Base-by-base conservation (phyloP, 2,888 invertebrate genomes). In the Phymatocera aterrima region DNA sequence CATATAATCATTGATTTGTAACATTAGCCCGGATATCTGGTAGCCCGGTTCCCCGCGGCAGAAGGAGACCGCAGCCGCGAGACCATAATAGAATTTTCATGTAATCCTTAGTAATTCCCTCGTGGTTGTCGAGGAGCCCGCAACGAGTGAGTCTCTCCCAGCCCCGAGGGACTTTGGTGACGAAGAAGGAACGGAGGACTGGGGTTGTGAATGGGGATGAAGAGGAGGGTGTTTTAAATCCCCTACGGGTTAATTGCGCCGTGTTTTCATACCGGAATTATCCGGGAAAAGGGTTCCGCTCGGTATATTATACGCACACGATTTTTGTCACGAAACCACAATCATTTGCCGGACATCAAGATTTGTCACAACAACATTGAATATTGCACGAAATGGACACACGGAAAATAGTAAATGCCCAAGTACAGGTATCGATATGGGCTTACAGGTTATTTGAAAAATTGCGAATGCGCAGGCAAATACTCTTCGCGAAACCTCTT, bases 221-320 rank as follows among this genome's bases (percentile, higher is more conserved):
- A 79, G 61, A 78, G 78, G 81, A 18, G 77, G 70, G 80, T 81
- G 84, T 85, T 88, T 87, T 85, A 85, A 87, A 90, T 87, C 86
- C 89, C 89, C 87, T 84, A 87, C 85, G 90, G 88, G 88, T 89
- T 90, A 90, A 90, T 90, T 90, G 90, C 84, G 84, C 87, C 85
- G 84, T 88, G 89, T 90, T 90, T 90, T 89, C 88, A 89, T 87
- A 87, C 87, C 84, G 81, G 83, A 87, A 84, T 84, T 86, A 85
- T 85, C 84, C 82, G 81, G 18, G 37, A 81, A 79, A 84, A 83
- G 84, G 85, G 83, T 83, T 46, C 18, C 48, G 31, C 34, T 51
- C 21, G n/a, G 28, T 28, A 54, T 51, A 3, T 40, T 57, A 12
- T 15, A 1, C 28, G 57, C 5, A 12, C 24, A 24, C 57, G 28